These are phyloP conservation scores for Tenthredo mesomela DNA, from an alignment of 2,888 invertebrate species.

Conservation along the genomic window DNA sequence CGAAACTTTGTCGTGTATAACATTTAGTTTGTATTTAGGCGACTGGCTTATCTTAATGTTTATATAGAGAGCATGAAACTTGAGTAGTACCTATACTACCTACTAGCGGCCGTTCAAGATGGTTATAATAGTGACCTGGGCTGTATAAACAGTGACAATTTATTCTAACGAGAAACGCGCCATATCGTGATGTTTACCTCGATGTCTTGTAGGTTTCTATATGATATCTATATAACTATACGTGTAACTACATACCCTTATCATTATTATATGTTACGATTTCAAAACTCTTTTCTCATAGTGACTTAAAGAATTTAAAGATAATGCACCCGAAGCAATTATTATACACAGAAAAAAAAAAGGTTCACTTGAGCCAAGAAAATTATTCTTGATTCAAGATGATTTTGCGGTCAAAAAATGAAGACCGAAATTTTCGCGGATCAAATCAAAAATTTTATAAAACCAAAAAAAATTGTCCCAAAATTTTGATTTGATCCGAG, in stretches of 20 bases:
- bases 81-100: no score
- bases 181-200: not conserved
- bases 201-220: not conserved
- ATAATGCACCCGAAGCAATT: not conserved
- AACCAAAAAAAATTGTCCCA: no score
- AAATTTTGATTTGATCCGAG: no score
- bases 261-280: not conserved
- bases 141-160: constrained; percentile 34
- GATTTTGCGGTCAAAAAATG: no score
- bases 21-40: constrained; percentile 26
- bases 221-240: not conserved
- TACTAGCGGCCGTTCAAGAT: constrained; percentile 1
- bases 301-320: not conserved
- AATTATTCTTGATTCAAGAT: no score
- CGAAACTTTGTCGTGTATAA: not conserved
- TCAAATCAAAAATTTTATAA: no score
- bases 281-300: not conserved
- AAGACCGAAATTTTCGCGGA: no score
- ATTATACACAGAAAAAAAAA: no score
- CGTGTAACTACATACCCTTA: not conserved
- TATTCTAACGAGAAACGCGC: constrained; percentile 16
- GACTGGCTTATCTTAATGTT: constrained; percentile 33
- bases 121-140: not conserved
- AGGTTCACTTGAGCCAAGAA: no score
- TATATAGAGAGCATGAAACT: constrained; percentile 22